Conservation (phyloP, 2,113 vertebrate species). For the Nothobranchius furzeri region DNA sequence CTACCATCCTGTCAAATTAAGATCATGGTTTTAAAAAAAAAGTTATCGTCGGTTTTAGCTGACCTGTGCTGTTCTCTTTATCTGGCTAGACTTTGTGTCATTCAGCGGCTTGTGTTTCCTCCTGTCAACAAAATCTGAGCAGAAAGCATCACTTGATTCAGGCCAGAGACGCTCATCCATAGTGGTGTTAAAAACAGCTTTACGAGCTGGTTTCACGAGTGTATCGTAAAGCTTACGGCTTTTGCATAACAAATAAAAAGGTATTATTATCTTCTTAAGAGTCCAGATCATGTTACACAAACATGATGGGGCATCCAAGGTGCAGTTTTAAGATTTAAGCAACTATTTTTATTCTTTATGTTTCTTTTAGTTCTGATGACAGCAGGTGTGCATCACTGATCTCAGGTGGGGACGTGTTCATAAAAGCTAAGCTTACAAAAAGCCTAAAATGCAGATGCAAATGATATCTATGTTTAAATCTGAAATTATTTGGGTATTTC, state of each 20-base stretch:
- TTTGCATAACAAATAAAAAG: no score
- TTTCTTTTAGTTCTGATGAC: neutral
- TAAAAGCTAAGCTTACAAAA: no score
- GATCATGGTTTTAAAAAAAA: neutral
- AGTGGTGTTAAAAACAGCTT: no score
- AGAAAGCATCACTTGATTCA: neutral
- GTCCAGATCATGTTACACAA: neutral
- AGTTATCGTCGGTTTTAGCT: neutral
- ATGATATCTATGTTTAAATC: no score
- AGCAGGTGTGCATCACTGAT: neutral
- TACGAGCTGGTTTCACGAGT: no score
- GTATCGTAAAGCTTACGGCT: no score
- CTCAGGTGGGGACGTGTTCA: no score
- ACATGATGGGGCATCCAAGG: neutral
- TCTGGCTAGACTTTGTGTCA: slow-evolving; percentile 51
- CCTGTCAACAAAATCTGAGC: slow-evolving; percentile 48
- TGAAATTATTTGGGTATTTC: no score
- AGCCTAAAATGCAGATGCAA: no score
- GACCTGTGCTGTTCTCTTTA: slow-evolving; percentile 13
- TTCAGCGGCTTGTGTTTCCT: slow-evolving; percentile 35
- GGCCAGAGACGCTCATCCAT: neutral
- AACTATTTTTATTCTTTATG: neutral
- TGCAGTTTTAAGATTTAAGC: neutral
- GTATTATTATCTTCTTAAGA: neutral
- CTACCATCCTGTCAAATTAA: neutral